These are phyloP conservation scores for Heteropelma amictum DNA, from an alignment of 2,888 invertebrate species.

Conservation along the genomic window DNA sequence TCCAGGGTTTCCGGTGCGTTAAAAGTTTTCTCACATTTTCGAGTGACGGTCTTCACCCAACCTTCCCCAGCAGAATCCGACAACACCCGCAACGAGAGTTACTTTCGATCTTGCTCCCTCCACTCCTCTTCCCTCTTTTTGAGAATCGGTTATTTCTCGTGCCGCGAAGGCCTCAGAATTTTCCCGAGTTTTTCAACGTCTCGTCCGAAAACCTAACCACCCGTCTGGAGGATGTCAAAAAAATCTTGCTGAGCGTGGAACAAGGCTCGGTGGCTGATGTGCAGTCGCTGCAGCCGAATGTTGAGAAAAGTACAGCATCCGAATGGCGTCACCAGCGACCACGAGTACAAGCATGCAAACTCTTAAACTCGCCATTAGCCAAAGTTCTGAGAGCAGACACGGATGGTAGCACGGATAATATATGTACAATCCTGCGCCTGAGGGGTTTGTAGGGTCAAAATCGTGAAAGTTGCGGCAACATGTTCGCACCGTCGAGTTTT, in stretches of 20 bases:
- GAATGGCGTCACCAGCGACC: constrained; percentile 31
- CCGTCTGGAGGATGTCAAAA: too few relatives aligned
- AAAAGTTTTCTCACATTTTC: too few relatives aligned
- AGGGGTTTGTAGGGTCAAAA: constrained; percentile 34
- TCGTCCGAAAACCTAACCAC: too few relatives aligned
- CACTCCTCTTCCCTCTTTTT: too few relatives aligned
- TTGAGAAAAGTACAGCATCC: constrained; percentile 45
- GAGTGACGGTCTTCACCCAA: too few relatives aligned
- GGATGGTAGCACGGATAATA: constrained; percentile 12
- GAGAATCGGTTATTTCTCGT: too few relatives aligned
- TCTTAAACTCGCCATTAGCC: constrained; percentile 29
- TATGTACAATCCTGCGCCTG: constrained; percentile 16
- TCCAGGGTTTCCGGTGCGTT: too few relatives aligned
- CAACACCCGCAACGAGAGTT: too few relatives aligned
- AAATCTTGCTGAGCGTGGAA: not conserved
- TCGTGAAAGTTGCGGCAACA: constrained; percentile 41
- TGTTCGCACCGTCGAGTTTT: constrained; percentile 16
- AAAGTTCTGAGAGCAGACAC: constrained; percentile 32
- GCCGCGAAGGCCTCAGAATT: too few relatives aligned
- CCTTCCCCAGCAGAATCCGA: too few relatives aligned
- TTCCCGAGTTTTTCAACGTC: too few relatives aligned
- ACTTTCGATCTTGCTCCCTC: too few relatives aligned
- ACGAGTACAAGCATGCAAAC: constrained; percentile 33
- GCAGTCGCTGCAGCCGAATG: constrained; percentile 61
- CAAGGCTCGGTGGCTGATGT: not conserved